Evolutionary conservation across 92 coral and sea anemone species (phyloP), one percentile per base, ranked within the genome.

Genomic region (Parazoanthus darwini): DNA sequence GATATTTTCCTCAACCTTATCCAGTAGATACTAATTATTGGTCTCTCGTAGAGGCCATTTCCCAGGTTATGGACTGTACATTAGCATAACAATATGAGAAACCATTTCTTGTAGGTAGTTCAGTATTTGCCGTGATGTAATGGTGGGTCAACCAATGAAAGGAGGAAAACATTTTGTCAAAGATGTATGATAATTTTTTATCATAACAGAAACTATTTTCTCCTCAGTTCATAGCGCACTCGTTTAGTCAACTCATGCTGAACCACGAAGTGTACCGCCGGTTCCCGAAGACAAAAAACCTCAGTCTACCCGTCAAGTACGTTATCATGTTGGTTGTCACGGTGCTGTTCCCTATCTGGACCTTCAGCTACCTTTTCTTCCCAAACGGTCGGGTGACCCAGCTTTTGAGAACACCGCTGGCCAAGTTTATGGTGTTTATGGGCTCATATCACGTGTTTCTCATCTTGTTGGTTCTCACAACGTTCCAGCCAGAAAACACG

Each of bases 381-480:
- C 89, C 91, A 10, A 71, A 72, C 18, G 82, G 89, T 26, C 37
- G 59, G 8, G 58, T 91, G 23, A 77, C 93, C 50, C 86, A 59
- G 48, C 86, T 91, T 59, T 83, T 91, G 77, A 76, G 78, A 18
- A 82, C 91, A 23, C 93, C 93, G 18, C 82, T 89, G 82, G 76
- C 75, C 20, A 91, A 91, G 65, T 91, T 88, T 29, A 82, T 91
- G 46, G 86, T 71, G 36, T 63, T 54, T 78, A 82, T 89, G 50
- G 91, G 89, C 73, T 88, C 91, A n/a, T 88, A 91, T 48, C 91
- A 88, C 73, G 78, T 86, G 5, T 91, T 91, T 72, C 80, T 91
- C 29, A 38, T 84, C 58, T 29, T 91, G 70, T 70, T 90, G 38
- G 67, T 82, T 66, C 46, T 83, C 33, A 74, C 85, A 16, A 48